Evolutionary conservation across 2,113 vertebrate species (phyloP).

Genomic region (Bos javanicus): DNA sequence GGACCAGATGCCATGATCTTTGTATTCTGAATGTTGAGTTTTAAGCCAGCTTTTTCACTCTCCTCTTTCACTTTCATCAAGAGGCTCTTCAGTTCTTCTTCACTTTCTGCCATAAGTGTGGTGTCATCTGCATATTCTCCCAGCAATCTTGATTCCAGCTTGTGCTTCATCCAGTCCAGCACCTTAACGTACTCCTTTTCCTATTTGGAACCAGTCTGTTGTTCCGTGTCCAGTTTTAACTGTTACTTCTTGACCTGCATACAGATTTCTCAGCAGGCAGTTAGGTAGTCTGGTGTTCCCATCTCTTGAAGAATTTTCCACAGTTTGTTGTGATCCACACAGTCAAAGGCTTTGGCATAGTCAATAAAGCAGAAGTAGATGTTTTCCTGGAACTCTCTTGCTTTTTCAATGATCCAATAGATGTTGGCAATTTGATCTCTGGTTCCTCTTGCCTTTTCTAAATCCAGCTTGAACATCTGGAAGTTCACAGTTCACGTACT

Average conservation of each 20-base stretch:
- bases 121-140: neutral
- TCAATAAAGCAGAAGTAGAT: neutral
- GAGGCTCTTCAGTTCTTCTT: neutral
- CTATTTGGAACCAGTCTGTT: neutral
- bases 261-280: neutral
- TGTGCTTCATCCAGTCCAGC: neutral
- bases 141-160: neutral
- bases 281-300: neutral
- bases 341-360: neutral
- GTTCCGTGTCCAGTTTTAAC: neutral
- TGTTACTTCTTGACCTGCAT: neutral
- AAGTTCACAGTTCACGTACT: neutral
- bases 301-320: neutral
- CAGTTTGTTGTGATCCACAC: neutral
- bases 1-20: neutral
- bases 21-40: neutral
- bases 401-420: neutral
- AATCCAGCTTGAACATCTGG: neutral
- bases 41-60: neutral
- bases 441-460: neutral
- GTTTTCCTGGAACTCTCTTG: neutral
- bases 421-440: neutral
- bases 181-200: neutral
- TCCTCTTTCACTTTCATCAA: neutral
- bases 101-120: neutral